Percentiles rank a stretch among this genome's conserved stretches.
Conservation (phyloP, 2,888 invertebrate species). For the Elmis aenea region DNA sequence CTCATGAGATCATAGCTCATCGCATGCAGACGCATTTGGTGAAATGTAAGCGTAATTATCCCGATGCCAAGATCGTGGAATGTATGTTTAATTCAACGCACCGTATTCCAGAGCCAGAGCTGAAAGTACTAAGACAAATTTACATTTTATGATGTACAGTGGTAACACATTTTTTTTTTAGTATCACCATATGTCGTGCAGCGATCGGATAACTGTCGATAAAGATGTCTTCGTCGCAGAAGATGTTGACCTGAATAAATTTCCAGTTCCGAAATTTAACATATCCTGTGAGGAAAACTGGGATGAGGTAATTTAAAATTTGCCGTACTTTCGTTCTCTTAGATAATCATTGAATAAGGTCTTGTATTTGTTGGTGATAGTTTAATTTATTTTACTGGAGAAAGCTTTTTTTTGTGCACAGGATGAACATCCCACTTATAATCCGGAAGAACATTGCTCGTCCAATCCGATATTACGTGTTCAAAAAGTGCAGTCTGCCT, state of each 20-base stretch:
- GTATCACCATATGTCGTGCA: constrained; percentile 32
- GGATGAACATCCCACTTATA: constrained; percentile 23
- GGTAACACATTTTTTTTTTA: constrained; percentile 19
- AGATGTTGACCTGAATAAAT: constrained; percentile 12
- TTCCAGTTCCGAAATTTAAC: constrained; percentile 16
- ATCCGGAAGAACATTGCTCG: constrained; percentile 25
- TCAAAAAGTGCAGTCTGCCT: constrained; percentile 24
- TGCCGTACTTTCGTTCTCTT: too few relatives aligned
- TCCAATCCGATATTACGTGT: constrained; percentile 23
- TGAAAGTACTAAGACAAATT: constrained; percentile 44
- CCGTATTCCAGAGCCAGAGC: constrained; percentile 50
- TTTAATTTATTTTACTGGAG: too few relatives aligned
- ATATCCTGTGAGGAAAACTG: constrained; percentile 30
- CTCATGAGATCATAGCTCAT: constrained; percentile 52
- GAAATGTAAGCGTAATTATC: constrained; percentile 53
- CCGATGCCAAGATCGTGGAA: constrained; percentile 40
- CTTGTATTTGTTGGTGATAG: too few relatives aligned
- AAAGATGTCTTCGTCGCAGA: constrained; percentile 21
- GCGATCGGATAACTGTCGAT: constrained; percentile 27
- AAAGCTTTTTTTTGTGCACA: too few relatives aligned
- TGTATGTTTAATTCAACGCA: constrained; percentile 58
- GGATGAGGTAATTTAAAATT: constrained; percentile 30
- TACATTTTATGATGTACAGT: neutral
- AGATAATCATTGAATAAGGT: too few relatives aligned
- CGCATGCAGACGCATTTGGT: constrained; percentile 54